phyloP scores from a whole-genome alignment of 2,113 vertebrate genomes.

The Myiozetetes cayanensis region DNA sequence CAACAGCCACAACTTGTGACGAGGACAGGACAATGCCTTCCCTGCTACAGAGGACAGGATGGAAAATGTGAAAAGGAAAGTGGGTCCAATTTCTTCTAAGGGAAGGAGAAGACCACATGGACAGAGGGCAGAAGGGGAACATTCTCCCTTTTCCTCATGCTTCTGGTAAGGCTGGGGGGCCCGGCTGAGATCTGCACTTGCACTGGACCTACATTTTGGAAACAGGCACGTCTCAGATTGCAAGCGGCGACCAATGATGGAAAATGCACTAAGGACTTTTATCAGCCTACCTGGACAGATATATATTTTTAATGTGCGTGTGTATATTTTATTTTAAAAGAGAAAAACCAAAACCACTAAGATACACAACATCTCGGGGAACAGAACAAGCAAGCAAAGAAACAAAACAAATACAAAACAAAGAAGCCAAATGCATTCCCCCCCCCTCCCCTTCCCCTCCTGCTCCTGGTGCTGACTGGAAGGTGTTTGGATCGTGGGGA shows the following conservation, averaged over 20 bases:
- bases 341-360: constrained; percentile 68
- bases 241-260: background rate
- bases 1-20: background rate
- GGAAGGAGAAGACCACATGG: background rate
- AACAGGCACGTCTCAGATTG: background rate
- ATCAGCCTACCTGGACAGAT: constrained; percentile 22
- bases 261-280: constrained; percentile 70
- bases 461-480: constrained; percentile 65
- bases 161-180: background rate
- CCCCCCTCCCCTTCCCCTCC: background rate
- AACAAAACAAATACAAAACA: background rate
- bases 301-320: constrained; percentile 48
- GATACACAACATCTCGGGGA: constrained; percentile 55
- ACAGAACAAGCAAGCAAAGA: constrained; percentile 30
- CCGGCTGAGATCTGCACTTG: background rate
- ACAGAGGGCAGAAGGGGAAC: background rate
- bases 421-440: constrained; percentile 60
- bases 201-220: background rate
- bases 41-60: background rate
- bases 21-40: constrained; percentile 20
- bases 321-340: constrained; percentile 63
- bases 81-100: background rate
- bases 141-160: background rate
- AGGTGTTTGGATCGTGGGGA: constrained; percentile 21
- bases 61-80: constrained; percentile 50